Base-by-base conservation (phyloP, 37 sponge, comb jelly and placozoan species). In the Ephydatia muelleri region DNA sequence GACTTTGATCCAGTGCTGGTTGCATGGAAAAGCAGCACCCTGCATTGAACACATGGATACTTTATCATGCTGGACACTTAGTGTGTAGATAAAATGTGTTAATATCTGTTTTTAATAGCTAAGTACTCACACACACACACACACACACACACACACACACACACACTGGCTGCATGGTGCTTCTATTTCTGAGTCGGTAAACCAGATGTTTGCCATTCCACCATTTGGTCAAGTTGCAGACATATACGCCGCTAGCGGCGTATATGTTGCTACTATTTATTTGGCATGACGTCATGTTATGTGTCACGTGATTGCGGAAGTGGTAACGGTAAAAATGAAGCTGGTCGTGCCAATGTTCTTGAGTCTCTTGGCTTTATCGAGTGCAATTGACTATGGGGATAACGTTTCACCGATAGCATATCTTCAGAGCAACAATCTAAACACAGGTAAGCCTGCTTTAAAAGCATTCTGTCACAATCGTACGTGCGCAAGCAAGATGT, bases 1-100 rank as follows among this genome's bases (percentile, higher is more conserved):
- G 87, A 95, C 68, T 97, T 99, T 84, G 26, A 78, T 2, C 88
- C 88, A 8, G 65, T 95, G 25, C 22, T 67, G 16, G 73, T 92
- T 0, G 28, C 65, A n/a, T 91, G 87, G 87, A 30, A 82, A 30
- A 57, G 0, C 19, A 14, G 57, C 57, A 57, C 12, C 1, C 19
- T 13, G 14, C 19, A 57, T 21, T 14, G 19, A 16, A 16, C 19
- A 5, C 19, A 21, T 57, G 19, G 57, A 57, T 21, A 57, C 57
- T 57, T 14, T 57, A 21, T 57, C 9, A 11, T 14, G 19, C 57
- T 57, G 43, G 16, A 57, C 57, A 11, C 57, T 57, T 57, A 57
- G 43, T 43, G 43, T 57, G 57, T 57, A 11, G 1, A 8, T 43
- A 8, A 11, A 43, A 43, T 11, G 47, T 43, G 47, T 11, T 43